Evolutionary conservation across 2,797 vertebrate genomes (phyloP).

Genomic region (Sus cebifrons): DNA sequence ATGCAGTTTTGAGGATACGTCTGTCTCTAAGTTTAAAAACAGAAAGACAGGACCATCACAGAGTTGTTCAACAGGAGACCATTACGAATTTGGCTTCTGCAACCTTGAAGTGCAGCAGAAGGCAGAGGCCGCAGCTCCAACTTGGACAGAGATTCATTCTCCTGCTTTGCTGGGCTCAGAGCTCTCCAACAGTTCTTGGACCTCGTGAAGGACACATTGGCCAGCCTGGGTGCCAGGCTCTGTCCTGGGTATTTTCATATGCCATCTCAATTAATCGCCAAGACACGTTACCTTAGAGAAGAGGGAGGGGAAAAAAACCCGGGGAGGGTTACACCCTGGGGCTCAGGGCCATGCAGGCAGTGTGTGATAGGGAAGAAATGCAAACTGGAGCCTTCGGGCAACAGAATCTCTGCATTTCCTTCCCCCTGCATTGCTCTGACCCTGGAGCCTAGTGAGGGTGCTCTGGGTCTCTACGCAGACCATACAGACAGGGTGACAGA

Average conservation of each 20-base stretch:
- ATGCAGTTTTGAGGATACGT: not conserved
- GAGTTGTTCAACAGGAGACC: not conserved
- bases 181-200: not conserved
- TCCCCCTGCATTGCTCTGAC: too few relatives aligned
- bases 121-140: not conserved
- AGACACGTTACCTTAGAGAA: not conserved
- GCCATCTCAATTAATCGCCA: not conserved
- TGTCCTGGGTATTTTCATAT: not conserved
- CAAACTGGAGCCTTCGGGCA: too few relatives aligned
- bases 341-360: not conserved
- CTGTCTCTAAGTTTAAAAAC: not conserved
- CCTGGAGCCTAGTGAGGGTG: not conserved
- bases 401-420: accelerated
- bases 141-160: not conserved
- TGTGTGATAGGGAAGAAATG: not conserved
- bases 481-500: not conserved
- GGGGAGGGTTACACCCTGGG: not conserved
- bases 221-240: not conserved
- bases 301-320: not conserved
- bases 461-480: not conserved
- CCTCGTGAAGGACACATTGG: not conserved
- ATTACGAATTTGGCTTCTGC: not conserved
- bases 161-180: not conserved
- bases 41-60: not conserved
- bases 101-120: not conserved